Base-by-base conservation (phyloP, 2,888 invertebrate species). In the Cataglyphis cursor region DNA sequence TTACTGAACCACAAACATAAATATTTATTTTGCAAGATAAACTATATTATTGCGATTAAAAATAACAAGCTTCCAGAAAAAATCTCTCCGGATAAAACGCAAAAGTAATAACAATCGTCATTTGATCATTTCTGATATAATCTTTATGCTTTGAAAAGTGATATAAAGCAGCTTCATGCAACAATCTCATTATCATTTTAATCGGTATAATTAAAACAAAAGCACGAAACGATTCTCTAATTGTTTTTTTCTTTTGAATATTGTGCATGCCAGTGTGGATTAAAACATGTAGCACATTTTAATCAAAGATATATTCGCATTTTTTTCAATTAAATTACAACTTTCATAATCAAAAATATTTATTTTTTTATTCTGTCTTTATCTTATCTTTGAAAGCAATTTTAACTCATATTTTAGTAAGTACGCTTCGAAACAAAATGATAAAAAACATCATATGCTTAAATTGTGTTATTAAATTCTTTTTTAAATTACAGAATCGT, bases 71-170 rank as follows among this genome's bases (percentile, higher is more conserved):
- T 24, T 15, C 18, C 28, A 64, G 12, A 12, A 54, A 12, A 54
- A 76, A 28, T 28, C 18, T 1, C 24, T 65, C n/a, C 3, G 15
- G 54, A 0, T 12, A 28, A 54, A 65, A 1, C 28, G n/a, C n/a
- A 28, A 28, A 51, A 76, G 12, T 76, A 65, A 76, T 76, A 65
- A 76, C n/a, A 6, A 64, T 51, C 5, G 51, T 8, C 9, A 31
- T 31, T 31, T 6, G 9, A 21, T 75, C 8, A 51, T 28, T 76
- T 76, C 15, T 76, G 9, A 65, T 38, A 18, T 64, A 35, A 76
- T 66, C 28, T 54, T 12, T 66, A 54, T 38, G n/a, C 10, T n/a
- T 74, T 74, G 21, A 9, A 51, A 75, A 65, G 9, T n/a, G 12
- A 64, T 62, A 65, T 51, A 65, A 75, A 38, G 12, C 10, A 4